Conservation (phyloP, 2,797 vertebrate species). For the Mormyrus hasselquistii region DNA sequence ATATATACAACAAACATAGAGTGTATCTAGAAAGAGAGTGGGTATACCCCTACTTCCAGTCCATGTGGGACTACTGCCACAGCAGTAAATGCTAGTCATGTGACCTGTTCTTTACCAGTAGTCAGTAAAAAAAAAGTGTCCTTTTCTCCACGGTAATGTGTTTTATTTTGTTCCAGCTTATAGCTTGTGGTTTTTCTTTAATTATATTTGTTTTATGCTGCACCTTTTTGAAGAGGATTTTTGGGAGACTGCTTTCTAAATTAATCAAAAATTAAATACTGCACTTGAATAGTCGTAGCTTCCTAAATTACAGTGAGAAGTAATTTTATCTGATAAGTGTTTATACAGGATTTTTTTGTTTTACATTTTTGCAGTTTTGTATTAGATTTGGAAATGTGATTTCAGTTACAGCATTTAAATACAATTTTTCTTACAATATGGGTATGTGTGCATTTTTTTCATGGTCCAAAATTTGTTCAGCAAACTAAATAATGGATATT, state of each 20-base stretch:
- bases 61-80: neutral
- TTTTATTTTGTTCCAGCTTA: neutral
- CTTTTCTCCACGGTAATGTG: neutral
- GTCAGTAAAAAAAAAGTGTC: neutral
- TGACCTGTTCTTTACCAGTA: neutral
- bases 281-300: neutral
- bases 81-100: neutral
- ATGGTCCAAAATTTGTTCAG: neutral
- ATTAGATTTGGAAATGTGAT: neutral
- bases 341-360: neutral
- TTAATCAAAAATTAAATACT: neutral
- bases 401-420: neutral
- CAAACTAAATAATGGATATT: neutral
- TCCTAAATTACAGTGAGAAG: neutral
- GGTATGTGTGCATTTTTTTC: neutral
- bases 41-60: neutral
- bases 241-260: neutral
- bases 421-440: neutral
- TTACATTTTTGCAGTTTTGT: conserved; percentile 6
- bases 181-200: neutral
- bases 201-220: neutral
- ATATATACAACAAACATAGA: neutral
- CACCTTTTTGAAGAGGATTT: neutral
- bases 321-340: neutral
- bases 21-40: neutral